Base-by-base conservation (phyloP, 2,888 invertebrate genomes). In the Drosophila antonietae region DNA sequence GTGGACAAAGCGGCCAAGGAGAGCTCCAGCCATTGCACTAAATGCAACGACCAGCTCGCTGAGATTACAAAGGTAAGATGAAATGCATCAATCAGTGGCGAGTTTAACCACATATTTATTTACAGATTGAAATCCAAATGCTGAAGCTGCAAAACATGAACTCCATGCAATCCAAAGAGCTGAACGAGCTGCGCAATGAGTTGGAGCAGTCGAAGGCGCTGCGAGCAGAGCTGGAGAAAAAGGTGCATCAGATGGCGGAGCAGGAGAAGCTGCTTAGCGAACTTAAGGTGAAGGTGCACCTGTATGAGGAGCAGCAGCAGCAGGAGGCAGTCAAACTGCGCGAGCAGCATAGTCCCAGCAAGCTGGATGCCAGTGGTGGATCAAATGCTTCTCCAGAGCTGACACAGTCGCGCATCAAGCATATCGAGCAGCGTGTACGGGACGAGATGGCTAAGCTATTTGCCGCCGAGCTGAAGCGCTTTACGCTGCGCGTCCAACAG, bases 381-480 rank as follows among this genome's bases (percentile, higher is more conserved):
- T 58, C 83, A 7, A 46, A 68, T 1, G 20, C 20, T 4, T 92
- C 92, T 1, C 92, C 93, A 2, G 92, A 93, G 31, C 87, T 93
- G 20, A 93, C 93, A 33, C 84, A 78, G 44, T 69, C 67, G 20
- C 84, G 87, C 7, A 83, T 89, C 7, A 90, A 83, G 47, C 80
- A 84, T 56, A 79, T 90, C 3, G 93, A 93, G 73, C 81, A 90
- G 41, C 94, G 94, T 1, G 94, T 95, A 62, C 93, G 95, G 2
- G 95, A 95, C 73, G 95, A 95, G 89, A 95, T 95, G 93, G 95
- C 95, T 0, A 95, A 95, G 78, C 94, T 95, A 68, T 95, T 95
- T 77, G 94, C 95, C 0, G 84, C 94, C 33, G 95, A 95, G 91
- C 93, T 95, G 78, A 95, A 95, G 90, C 93, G 93, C 88, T 88